These are phyloP conservation scores for Falco punctatus DNA, from an alignment of 2,113 vertebrate genomes.

Conservation along the genomic window DNA sequence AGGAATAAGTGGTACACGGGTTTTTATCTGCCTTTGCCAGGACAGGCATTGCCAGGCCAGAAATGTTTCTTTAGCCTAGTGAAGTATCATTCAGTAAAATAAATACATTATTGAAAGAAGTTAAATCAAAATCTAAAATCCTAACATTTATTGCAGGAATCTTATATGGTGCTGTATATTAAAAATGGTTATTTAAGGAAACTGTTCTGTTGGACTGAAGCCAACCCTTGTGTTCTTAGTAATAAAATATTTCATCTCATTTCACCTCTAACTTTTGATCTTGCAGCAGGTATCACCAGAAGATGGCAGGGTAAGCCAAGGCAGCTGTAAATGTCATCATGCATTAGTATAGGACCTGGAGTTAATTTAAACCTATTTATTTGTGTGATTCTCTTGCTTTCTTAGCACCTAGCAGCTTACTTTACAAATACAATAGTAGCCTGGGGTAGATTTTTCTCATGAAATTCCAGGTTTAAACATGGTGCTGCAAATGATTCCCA, in stretches of 20 bases:
- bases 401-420: slow-evolving; percentile 43
- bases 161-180: background rate
- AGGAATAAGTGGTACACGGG: background rate
- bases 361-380: slow-evolving; percentile 58
- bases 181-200: slow-evolving; percentile 50
- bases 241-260: slow-evolving; percentile 57
- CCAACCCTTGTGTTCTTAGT: slow-evolving; percentile 45
- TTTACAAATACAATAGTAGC: background rate
- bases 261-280: slow-evolving; percentile 68
- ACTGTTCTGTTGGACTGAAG: slow-evolving; percentile 18
- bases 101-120: slow-evolving; percentile 7
- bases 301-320: slow-evolving; percentile 74
- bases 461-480: slow-evolving; percentile 20
- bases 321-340: slow-evolving; percentile 66
- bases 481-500: slow-evolving; percentile 8
- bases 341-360: slow-evolving; percentile 31
- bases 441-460: slow-evolving; percentile 14
- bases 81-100: slow-evolving; percentile 8
- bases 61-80: background rate
- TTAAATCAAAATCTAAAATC: slow-evolving; percentile 20
- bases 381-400: slow-evolving; percentile 37
- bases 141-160: background rate
- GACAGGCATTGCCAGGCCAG: background rate
- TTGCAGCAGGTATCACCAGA: slow-evolving; percentile 65
- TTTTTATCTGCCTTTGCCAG: background rate